Conservation (phyloP, 2,888 invertebrate species). For the Slavum lentiscoides region DNA sequence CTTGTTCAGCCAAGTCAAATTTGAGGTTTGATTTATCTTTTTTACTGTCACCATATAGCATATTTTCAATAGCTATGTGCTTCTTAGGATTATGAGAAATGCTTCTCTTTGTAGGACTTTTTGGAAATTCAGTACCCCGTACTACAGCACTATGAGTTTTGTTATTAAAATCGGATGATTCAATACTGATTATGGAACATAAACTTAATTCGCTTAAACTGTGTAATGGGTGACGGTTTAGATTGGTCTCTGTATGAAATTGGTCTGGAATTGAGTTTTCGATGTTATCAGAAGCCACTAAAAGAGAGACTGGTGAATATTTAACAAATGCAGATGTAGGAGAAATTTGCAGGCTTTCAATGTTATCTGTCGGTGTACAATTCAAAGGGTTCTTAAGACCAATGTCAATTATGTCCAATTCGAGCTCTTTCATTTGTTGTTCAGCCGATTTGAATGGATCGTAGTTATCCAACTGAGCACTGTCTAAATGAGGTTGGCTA, state of each 20-base stretch:
- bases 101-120: constrained; percentile 33
- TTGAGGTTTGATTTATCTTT: constrained; percentile 41
- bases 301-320: constrained; percentile 53
- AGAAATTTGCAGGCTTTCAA: constrained; percentile 56
- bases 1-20: constrained; percentile 56
- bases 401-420: constrained; percentile 61
- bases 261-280: constrained; percentile 20
- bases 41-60: constrained; percentile 52
- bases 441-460: constrained; percentile 80
- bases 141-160: constrained; percentile 59
- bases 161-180: constrained; percentile 59
- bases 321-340: constrained; percentile 60
- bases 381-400: constrained; percentile 47
- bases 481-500: constrained; percentile 59
- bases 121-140: constrained; percentile 11
- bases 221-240: constrained; percentile 55
- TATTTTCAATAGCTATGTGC: constrained; percentile 51
- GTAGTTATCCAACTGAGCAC: constrained; percentile 64
- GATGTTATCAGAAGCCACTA: constrained; percentile 23
- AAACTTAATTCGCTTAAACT: constrained; percentile 57
- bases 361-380: constrained; percentile 27
- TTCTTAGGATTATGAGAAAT: constrained; percentile 46
- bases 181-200: constrained; percentile 57
- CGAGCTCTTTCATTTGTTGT: constrained; percentile 79
- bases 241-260: constrained; percentile 43